Base-by-base conservation (phyloP, 2,888 invertebrate genomes). In the Drosophila testacea region DNA sequence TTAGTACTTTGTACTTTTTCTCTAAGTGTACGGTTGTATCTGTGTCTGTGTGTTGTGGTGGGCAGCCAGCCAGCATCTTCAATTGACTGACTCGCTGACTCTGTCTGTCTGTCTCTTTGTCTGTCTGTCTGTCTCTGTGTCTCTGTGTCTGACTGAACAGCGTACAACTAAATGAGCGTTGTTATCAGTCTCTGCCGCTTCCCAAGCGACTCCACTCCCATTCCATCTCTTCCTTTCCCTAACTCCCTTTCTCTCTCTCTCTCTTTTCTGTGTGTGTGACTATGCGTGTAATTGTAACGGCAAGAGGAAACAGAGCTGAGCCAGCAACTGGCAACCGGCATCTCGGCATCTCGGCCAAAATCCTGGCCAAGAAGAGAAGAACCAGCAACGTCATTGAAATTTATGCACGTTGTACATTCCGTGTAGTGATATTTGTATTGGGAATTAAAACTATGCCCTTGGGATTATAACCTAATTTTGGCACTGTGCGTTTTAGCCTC, bases 361-460 rank as follows among this genome's bases (percentile, higher is more conserved):
- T 32, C 6, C 32, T 32, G 32, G 32, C 7, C 32, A 32, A 7
- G 2, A 32, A 36, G 16, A 6, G 34, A 48, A 9, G 27, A 76
- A 41, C 30, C 72, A 67, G 76, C 82, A 82, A 70, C 78, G 88
- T 87, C 85, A 89, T 89, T 86, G 89, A 86, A 86, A 86, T 86
- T 86, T 86, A 86, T 89, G 85, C 89, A 87, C 88, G 73, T 75
- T 80, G 85, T 89, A 87, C 89, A 73, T 78, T 89, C 88, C 87
- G 78, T 81, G 89, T 89, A 87, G 89, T 89, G 85, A 86, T 86
- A 86, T 86, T 86, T 86, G 89, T 87, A 86, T 86, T 86, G 85
- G 85, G 85, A 86, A 86, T 86, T 86, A 89, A 89, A 86, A 86
- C 89, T 86, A 89, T 86, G 82, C 85, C 85, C 88, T 44, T 74